These are phyloP conservation scores for Drosophila parabipectinata DNA, from an alignment of 1,140 invertebrate species.

Conservation along the genomic window DNA sequence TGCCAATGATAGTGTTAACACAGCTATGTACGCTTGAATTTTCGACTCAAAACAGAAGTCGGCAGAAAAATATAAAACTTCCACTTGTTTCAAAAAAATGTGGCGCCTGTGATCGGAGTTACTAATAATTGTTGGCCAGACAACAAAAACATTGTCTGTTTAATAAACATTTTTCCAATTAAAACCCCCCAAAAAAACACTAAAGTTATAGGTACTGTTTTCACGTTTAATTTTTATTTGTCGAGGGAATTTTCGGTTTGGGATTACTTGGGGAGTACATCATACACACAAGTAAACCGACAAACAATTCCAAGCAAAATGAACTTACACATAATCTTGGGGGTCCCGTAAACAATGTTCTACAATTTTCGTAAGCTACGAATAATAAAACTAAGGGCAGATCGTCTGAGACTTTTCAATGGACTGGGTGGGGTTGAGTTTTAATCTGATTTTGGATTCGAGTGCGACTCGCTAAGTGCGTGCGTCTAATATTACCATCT, in stretches of 20 bases:
- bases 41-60: too few relatives aligned
- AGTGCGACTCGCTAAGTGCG: conserved; percentile 66
- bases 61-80: too few relatives aligned
- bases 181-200: background rate
- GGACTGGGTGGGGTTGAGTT: conserved; percentile 31
- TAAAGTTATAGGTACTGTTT: conserved; percentile 3
- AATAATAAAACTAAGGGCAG: conserved; percentile 37
- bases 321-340: conserved; percentile 16
- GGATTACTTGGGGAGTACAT: conserved; percentile 12
- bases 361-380: conserved; percentile 28
- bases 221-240: conserved; percentile 36
- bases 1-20: too few relatives aligned
- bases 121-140: too few relatives aligned
- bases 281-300: conserved; percentile 28
- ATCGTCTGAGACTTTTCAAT: conserved; percentile 8
- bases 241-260: conserved; percentile 13
- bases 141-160: too few relatives aligned
- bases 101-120: too few relatives aligned
- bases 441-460: conserved; percentile 7
- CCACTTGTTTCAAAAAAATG: too few relatives aligned
- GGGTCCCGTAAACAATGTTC: conserved; percentile 44
- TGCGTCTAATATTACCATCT: conserved; percentile 59
- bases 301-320: conserved; percentile 40
- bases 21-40: too few relatives aligned
- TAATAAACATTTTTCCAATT: too few relatives aligned